Percentiles rank a stretch among this genome's conserved stretches.
phyloP scores from a whole-genome alignment of 2,888 invertebrate species.

The Herminia tarsipennalis region DNA sequence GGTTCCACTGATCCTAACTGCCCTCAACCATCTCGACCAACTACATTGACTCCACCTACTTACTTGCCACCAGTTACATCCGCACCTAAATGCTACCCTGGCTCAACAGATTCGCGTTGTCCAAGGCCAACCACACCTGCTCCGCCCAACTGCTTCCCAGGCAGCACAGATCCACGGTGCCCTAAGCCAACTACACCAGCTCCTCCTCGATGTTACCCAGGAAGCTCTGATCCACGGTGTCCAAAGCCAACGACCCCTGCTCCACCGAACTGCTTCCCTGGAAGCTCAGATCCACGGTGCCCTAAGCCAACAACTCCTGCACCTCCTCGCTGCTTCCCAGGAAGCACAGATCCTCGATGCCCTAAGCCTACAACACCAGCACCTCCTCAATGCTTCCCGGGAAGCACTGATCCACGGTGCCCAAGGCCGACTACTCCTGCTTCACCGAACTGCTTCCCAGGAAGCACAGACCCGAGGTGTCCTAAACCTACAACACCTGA shows the following conservation, averaged over 20 bases:
- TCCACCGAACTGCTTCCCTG: slow-evolving; percentile 57
- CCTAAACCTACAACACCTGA: slow-evolving; percentile 41
- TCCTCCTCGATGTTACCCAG: slow-evolving; percentile 23
- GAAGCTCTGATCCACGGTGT: slow-evolving; percentile 37
- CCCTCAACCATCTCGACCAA: no score
- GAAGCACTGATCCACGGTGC: slow-evolving; percentile 1
- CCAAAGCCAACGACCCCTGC: slow-evolving; percentile 47
- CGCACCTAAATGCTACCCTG: slow-evolving; percentile 49
- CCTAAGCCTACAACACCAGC: slow-evolving; percentile 25
- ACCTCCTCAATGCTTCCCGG: slow-evolving; percentile 4
- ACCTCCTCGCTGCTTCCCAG: slow-evolving; percentile 43
- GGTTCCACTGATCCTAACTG: no score
- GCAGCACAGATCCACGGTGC: slow-evolving; percentile 28
- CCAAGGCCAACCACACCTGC: slow-evolving; percentile 46
- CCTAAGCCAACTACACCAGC: slow-evolving; percentile 35
- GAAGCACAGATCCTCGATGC: slow-evolving; percentile 52
- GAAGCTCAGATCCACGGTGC: slow-evolving; percentile 48
- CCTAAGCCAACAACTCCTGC: slow-evolving; percentile 43
- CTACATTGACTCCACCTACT: no score
- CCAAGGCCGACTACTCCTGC: slow-evolving; percentile 12
- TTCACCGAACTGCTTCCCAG: slow-evolving; percentile 5
- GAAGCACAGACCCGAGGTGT: slow-evolving; percentile 19
- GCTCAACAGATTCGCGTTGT: slow-evolving; percentile 48
- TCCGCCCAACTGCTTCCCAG: slow-evolving; percentile 48
- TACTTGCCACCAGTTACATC: slow-evolving; percentile 47